phyloP scores from a whole-genome alignment of 2,888 invertebrate genomes.

The Macroteleia sp. region DNA sequence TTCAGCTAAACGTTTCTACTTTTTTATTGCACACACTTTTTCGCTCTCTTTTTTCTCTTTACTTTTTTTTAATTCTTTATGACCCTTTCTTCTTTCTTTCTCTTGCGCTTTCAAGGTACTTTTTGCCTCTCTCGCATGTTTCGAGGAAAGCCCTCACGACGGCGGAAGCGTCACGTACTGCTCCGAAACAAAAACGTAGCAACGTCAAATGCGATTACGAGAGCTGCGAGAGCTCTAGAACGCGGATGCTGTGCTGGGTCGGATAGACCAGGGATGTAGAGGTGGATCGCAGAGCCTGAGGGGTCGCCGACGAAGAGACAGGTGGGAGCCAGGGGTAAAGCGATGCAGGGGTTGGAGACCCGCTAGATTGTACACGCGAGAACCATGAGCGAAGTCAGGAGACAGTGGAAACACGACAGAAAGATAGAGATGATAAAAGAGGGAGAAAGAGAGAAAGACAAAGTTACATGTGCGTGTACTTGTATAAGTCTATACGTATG shows the following conservation, averaged over 20 bases:
- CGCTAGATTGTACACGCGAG: slow-evolving; percentile 63
- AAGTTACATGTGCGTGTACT: slow-evolving; percentile 48
- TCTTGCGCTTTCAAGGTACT: slow-evolving; percentile 35
- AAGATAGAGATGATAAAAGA: slow-evolving; percentile 33
- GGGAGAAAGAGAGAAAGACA: slow-evolving; percentile 35
- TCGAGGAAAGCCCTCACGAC: slow-evolving; percentile 76
- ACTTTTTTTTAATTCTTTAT: slow-evolving; percentile 55
- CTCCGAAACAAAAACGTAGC: slow-evolving; percentile 84
- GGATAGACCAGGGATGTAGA: slow-evolving; percentile 69
- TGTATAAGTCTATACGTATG: slow-evolving; percentile 28
- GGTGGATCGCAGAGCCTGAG: slow-evolving; percentile 63
- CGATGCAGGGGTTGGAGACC: slow-evolving; percentile 57
- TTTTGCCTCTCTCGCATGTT: slow-evolving; percentile 72
- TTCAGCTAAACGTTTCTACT: slow-evolving; percentile 58
- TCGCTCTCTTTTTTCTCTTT: slow-evolving; percentile 12
- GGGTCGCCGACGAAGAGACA: slow-evolving; percentile 61
- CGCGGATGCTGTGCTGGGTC: slow-evolving; percentile 82
- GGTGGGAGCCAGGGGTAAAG: slow-evolving; percentile 64
- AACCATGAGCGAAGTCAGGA: slow-evolving; percentile 60
- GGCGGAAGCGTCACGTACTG: slow-evolving; percentile 83
- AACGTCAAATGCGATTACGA: slow-evolving; percentile 83
- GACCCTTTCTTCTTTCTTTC: slow-evolving; percentile 56
- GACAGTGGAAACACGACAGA: slow-evolving; percentile 39
- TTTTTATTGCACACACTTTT: slow-evolving; percentile 39
- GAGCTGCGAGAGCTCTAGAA: slow-evolving; percentile 82